Base-by-base conservation (phyloP, 2,797 vertebrate species). In the Diglossa cyanea region DNA sequence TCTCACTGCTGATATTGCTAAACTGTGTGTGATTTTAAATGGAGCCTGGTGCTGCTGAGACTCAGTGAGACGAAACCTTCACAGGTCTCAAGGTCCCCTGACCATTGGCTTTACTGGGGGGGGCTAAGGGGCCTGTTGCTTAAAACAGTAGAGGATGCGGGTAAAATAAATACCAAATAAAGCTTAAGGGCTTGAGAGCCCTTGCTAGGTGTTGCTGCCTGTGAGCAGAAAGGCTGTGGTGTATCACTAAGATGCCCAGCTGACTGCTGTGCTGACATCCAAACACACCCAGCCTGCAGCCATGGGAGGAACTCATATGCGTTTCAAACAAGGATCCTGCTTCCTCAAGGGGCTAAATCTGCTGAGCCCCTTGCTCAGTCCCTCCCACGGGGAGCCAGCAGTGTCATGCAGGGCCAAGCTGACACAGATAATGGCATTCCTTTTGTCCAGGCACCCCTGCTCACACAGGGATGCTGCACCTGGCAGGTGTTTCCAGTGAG, bases 311-410 rank as follows among this genome's bases (percentile, higher is more conserved):
- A 24, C 6, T 6, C 54, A 16, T 30, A 45, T 0, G 0, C 44
- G 37, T 33, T 66, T 78, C 53, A 0, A 45, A 47, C 0, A 0
- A 65, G 26, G 37, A 45, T 35, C 30, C 65, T 6, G 2, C 24
- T 74, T 58, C 78, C 63, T 9, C 35, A 5, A 17, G 61, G 55
- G 73, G 8, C 37, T 0, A 1, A 70, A 3, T n/a, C 23, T 6
- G 10, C 47, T 51, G 0, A 74, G 45, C n/a, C 53, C 35, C 78
- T 70, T 0, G 0, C 72, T 61, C 1, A 0, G 0, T 30, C 14
- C 30, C 40, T 68, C 58, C 71, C 9, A 4, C 15, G 28, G 6
- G 62, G 50, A 72, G 28, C 31, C 2, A 6, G 45, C 53, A 79
- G 77, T 0, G 0, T 26, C 80, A 51, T 7, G 0, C 19, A 33